Conservation (phyloP, 2,888 invertebrate species). For the Oscheius myriophilus region DNA sequence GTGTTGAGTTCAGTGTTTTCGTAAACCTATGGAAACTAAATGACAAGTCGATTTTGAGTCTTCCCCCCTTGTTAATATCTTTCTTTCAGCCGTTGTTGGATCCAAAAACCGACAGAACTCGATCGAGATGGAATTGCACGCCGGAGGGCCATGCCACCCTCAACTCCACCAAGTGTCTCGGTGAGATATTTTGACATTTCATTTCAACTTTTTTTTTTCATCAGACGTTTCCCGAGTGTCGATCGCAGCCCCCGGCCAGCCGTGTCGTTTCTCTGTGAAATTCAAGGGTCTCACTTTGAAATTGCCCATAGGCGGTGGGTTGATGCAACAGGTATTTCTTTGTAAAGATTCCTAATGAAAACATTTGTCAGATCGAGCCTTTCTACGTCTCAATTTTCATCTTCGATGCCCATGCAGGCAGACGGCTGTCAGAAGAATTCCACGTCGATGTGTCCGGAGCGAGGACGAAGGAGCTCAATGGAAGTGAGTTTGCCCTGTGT, state of each 20-base stretch:
- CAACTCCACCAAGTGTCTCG: background rate
- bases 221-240: slow-evolving; percentile 1
- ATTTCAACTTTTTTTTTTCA: background rate
- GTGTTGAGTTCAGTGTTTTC: no score
- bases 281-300: slow-evolving; percentile 35
- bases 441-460: slow-evolving; percentile 52
- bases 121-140: slow-evolving; percentile 12
- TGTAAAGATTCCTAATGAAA: background rate
- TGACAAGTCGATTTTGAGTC: no score
- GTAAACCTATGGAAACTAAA: no score
- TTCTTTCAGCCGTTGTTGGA: slow-evolving; percentile 13
- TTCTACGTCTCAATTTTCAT: slow-evolving; percentile 88
- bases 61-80: no score
- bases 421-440: slow-evolving; percentile 64
- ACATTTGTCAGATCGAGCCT: slow-evolving; percentile 81
- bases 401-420: slow-evolving; percentile 80
- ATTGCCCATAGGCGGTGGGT: slow-evolving; percentile 30
- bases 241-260: background rate
- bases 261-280: slow-evolving; percentile 37
- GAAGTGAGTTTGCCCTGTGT: no score
- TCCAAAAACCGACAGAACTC: background rate
- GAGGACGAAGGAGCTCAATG: slow-evolving; percentile 5
- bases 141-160: slow-evolving; percentile 9
- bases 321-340: slow-evolving; percentile 30
- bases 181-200: background rate